Evolutionary conservation across 2,888 invertebrate genomes (phyloP).

Genomic region (Agrypnus murinus): DNA sequence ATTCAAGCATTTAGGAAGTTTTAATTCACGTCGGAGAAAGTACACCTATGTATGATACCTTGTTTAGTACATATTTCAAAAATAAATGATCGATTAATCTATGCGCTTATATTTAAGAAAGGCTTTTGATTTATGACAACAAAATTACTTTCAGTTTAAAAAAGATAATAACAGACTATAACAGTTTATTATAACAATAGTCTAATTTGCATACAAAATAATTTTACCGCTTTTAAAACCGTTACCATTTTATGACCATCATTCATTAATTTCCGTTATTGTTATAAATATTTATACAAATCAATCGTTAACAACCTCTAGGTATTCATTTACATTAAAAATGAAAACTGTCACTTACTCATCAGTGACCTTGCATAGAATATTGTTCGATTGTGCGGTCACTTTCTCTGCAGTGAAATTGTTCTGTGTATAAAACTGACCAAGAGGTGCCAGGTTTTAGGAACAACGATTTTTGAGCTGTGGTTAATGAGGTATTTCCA

Average conservation of each 20-base stretch:
- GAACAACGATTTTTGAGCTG: neutral
- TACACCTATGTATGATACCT: too few relatives aligned
- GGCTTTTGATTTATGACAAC: too few relatives aligned
- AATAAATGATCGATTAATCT: conserved; percentile 6
- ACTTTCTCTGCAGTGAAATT: conserved; percentile 34
- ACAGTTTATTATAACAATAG: neutral
- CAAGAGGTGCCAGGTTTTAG: conserved; percentile 23
- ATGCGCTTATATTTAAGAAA: neutral
- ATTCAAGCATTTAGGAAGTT: conserved; percentile 7
- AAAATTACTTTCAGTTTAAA: too few relatives aligned
- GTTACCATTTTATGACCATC: neutral
- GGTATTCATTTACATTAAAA: neutral
- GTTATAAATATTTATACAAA: neutral
- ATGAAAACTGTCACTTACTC: conserved; percentile 1
- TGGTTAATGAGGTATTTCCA: conserved; percentile 16
- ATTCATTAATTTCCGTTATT: neutral
- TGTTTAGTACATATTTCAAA: neutral
- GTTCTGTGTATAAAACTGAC: conserved; percentile 7
- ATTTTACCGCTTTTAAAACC: neutral
- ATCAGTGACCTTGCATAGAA: conserved; percentile 23
- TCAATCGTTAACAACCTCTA: too few relatives aligned
- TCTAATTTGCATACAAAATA: neutral
- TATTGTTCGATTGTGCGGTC: conserved; percentile 25
- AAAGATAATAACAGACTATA: too few relatives aligned
- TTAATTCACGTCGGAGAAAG: conserved; percentile 10